Evolutionary conservation across 1,140 invertebrate genomes (phyloP).

Genomic region (Eupeodes corollae): DNA sequence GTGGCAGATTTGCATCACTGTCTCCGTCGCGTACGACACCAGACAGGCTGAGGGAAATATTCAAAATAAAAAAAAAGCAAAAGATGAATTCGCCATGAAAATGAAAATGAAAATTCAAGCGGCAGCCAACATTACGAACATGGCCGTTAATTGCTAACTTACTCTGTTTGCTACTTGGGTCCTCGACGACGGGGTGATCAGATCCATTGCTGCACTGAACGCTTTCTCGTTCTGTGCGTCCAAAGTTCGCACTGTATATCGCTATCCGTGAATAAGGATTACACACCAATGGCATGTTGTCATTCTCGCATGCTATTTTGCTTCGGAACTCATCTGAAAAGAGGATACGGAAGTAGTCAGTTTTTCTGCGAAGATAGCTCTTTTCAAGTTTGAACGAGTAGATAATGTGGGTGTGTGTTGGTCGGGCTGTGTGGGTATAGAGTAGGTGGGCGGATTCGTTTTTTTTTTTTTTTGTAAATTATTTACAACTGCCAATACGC

Average conservation of each 20-base stretch:
- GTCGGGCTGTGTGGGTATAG: too few relatives aligned
- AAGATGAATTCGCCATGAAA: not conserved
- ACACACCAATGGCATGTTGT: constrained; percentile 68
- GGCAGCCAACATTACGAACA: not conserved
- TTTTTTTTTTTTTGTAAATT: too few relatives aligned
- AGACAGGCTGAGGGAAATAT: constrained; percentile 56
- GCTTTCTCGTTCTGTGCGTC: constrained; percentile 72
- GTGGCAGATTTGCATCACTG: constrained; percentile 78
- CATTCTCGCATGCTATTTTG: constrained; percentile 80
- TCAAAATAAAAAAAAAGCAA: not conserved
- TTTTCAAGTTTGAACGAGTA: too few relatives aligned
- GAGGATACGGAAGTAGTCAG: constrained; percentile 2
- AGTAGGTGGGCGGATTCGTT: too few relatives aligned
- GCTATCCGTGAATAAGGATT: constrained; percentile 72
- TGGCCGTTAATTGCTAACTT: constrained; percentile 6
- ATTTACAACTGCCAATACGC: too few relatives aligned
- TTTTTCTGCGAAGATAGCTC: not conserved
- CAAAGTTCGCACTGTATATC: constrained; percentile 81
- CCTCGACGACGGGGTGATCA: constrained; percentile 63
- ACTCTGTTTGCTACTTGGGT: constrained; percentile 53
- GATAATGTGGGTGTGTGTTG: too few relatives aligned
- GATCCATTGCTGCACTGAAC: constrained; percentile 71
- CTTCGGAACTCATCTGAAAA: constrained; percentile 78
- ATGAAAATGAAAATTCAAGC: not conserved
- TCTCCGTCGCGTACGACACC: constrained; percentile 74